Base-by-base conservation (phyloP, 2,888 invertebrate species). In the Sinodicranocentrus sp. region DNA sequence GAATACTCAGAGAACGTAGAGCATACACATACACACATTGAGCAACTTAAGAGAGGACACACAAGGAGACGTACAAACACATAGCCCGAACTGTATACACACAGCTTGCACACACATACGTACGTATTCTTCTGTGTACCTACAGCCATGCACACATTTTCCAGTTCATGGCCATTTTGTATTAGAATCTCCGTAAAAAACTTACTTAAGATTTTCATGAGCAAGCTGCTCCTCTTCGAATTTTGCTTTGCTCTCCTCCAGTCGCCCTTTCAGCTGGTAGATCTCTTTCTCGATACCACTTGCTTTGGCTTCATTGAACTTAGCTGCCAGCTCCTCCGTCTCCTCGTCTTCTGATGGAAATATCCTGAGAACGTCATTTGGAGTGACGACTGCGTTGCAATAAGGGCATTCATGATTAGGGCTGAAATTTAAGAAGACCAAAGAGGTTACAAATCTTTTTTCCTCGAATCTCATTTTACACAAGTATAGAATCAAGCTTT, bases 281-380 rank as follows among this genome's bases (percentile, higher is more conserved):
- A 86, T 87, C 68, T 84, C 85, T 65, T 85, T 86, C 33, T 86
- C 84, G 5, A 83, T 33, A 70, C 70, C 61, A 57, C 68, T 84
- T 68, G 84, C 84, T 84, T 85, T 87, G 77, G 85, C 86, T 84
- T 86, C 84, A 39, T 86, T 85, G 72, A 85, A 80, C 71, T 84
- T 84, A 54, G 86, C 84, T 82, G 86, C 85, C 39, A 87, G 78
- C 80, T 86, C 87, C 78, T 87, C 87, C 76, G 87, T 87, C 85
- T 87, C 87, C 82, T 87, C 87, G 71, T 87, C 87, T 67, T 86
- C 87, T 25, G 84, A 86, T 48, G 87, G 87, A 73, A 85, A 87
- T 77, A 87, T 86, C 71, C 87, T 84, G 73, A 86, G 86, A 79
- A 84, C 82, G 33, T 85, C 87, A 28, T 85, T 84, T 70, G 80